Base-by-base conservation (phyloP, 2,797 vertebrate species). In the Austrolebias charrua region DNA sequence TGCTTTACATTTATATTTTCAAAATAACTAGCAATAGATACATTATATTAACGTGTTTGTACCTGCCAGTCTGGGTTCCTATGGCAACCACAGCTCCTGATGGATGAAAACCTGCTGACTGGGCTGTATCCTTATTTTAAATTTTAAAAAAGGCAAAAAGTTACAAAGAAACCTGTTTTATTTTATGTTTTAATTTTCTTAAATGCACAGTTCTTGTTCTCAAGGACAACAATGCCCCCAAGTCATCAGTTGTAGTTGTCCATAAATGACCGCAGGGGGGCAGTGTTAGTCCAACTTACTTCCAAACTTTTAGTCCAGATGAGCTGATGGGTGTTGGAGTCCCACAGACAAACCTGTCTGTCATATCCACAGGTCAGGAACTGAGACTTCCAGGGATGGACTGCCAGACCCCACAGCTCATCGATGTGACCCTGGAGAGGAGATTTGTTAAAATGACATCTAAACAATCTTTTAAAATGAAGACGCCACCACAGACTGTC, bases 61-160 rank as follows among this genome's bases (percentile, higher is more conserved):
- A 98, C 98, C 98, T 98, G 87, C 98, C 98, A 1, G 90, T 97
- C 78, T 98, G 94, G 0, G 95, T 98, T 89, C 98, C 98, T 59
- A 99, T 93, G 40, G 96, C 96, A 88, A 98, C 94, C 49, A 96
- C 95, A 73, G 93, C 91, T 82, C 96, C 96, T 73, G 94, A 94
- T 49, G 98, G 96, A 86, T 99, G 96, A 84, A 99, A 98, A 77
- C 95, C 95, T 67, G 96, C 95, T 77, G 96, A 96, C 76, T 98
- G 98, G 47, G 95, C 94, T 54, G 95, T 92, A 85, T 98, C 98
- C 98, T 98, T 79, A 66, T 38, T n/a, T n/a, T n/a, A 10, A 38
- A 38, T n/a, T n/a, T n/a, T n/a, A 10, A 38, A 10, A 65, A 43
- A 6, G 61, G 47, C 14, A 52, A 29, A 11, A 14, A 1, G 24